Evolutionary conservation across 2,888 invertebrate genomes (phyloP), one percentile per base, ranked within the genome.

Genomic region (Acrobasis suavella): DNA sequence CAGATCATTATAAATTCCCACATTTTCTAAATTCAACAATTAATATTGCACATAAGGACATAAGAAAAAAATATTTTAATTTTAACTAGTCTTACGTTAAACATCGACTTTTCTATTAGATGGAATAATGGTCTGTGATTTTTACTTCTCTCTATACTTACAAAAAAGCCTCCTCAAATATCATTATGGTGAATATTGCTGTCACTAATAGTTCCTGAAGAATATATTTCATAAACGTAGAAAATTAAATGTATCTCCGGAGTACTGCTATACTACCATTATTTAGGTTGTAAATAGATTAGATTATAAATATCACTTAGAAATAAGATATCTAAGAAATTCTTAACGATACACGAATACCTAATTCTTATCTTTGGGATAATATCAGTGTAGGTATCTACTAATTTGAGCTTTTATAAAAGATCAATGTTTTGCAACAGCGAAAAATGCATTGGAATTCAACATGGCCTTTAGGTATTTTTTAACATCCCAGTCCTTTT

Each of bases 351-450:
- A 70, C 63, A 69, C 70, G 74, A 74, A 67, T 72, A 78, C 71
- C 78, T 80, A 81, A 71, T 72, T 73, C 67, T 74, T 77, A 83
- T 84, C 83, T 85, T 85, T 85, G 84, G 84, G 76, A 74, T 79
- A 46, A 42, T 73, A 70, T 73, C 69, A 68, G 72, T 76, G 75
- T 69, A 77, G 69, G 73, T 77, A 75, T 77, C 70, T 67, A 72
- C 73, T 78, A 75, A 69, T 72, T 80, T 76, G 76, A 79, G 78
- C 75, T 69, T 72, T 64, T 63, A 69, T 64, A 70, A 67, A n/a
- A 52, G n/a, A 52, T 32, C 32, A 17, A 8, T 32, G 17, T 56
- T 56, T 54, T n/a, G 38, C 32, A 52, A 22, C 15, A 56, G 16
- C 9, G 7, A 38, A 54, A 38, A 54, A 15, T 54, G 15, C 54